phyloP scores from a whole-genome alignment of 2,888 invertebrate species.

The Tromatobia lineatoria region DNA sequence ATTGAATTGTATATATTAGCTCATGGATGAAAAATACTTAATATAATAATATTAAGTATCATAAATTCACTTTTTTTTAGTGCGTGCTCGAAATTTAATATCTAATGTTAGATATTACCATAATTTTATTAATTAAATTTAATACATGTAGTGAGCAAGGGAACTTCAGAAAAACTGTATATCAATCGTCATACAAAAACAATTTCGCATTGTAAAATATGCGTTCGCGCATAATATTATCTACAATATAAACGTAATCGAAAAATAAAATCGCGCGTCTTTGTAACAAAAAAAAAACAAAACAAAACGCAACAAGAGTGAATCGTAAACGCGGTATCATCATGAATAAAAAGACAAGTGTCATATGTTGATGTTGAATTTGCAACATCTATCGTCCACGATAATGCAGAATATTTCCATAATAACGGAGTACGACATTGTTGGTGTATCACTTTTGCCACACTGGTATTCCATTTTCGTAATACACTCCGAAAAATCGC shows the following conservation, averaged over 20 bases:
- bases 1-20: too few relatives aligned
- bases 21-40: too few relatives aligned
- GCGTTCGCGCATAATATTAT: not conserved
- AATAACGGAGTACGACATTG: conserved; percentile 13
- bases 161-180: not conserved
- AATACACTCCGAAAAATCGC: not conserved
- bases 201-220: not conserved
- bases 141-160: not conserved
- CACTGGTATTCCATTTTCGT: not conserved
- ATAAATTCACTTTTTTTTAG: too few relatives aligned
- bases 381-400: conserved; percentile 23
- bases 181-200: not conserved
- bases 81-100: not conserved
- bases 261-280: conserved; percentile 11
- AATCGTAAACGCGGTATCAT: conserved; percentile 17
- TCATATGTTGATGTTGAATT: conserved; percentile 28
- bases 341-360: conserved; percentile 8
- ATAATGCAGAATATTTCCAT: conserved; percentile 62
- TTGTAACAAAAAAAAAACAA: conserved; percentile 3
- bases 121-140: not conserved
- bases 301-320: conserved; percentile 3
- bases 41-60: too few relatives aligned
- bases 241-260: not conserved
- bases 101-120: not conserved
- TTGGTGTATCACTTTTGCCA: not conserved